These are phyloP conservation scores for Desoria tigrina DNA, from an alignment of 2,888 invertebrate species.

Conservation along the genomic window DNA sequence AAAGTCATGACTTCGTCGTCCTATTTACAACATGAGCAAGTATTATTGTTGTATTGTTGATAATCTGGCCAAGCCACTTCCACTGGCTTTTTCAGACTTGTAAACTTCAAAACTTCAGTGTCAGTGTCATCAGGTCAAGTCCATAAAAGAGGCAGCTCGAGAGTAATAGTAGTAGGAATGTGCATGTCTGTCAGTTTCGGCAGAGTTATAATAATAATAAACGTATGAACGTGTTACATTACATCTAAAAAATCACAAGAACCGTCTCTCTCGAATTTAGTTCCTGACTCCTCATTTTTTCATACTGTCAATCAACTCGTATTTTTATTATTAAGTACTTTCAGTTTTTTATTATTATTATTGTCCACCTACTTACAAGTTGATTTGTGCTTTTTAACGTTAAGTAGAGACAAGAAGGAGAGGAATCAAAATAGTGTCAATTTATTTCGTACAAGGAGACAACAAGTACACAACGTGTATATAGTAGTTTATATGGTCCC, in stretches of 20 bases:
- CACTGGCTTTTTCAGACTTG: not conserved
- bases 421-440: too few species aligned
- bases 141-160: not conserved
- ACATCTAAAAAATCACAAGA: too few species aligned
- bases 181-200: not conserved
- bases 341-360: slow-evolving; percentile 7
- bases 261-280: too few species aligned
- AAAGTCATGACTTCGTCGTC: slow-evolving; percentile 14
- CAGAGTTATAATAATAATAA: too few species aligned
- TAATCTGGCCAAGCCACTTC: slow-evolving; percentile 1
- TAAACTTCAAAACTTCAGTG: not conserved
- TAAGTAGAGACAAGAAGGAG: too few species aligned
- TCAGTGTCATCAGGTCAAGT: slow-evolving; percentile 20
- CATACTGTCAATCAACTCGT: too few species aligned
- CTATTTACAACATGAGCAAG: not conserved
- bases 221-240: too few species aligned
- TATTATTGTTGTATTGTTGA: not conserved
- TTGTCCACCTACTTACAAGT: not conserved
- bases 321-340: not conserved
- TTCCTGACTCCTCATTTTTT: too few species aligned
- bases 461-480: too few species aligned
- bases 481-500: too few species aligned
- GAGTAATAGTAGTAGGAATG: not conserved
- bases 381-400: too few species aligned
- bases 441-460: too few species aligned